phyloP scores from a whole-genome alignment of 2,888 invertebrate genomes.

The Ormyrus rosae region DNA sequence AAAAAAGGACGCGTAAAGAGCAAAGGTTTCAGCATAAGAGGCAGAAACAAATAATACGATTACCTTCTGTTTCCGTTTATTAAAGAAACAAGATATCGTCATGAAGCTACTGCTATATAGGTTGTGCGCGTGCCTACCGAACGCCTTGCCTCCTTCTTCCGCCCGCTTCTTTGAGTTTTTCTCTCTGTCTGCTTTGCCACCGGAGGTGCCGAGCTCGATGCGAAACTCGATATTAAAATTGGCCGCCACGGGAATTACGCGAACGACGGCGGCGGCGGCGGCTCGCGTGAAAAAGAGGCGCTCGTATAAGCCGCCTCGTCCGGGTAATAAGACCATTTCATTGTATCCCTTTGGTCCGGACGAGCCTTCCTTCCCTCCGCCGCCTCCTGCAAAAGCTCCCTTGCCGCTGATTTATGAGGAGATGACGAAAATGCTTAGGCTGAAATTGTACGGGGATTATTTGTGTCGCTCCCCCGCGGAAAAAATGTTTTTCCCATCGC shows the following conservation, averaged over 20 bases:
- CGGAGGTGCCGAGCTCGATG: conserved; percentile 69
- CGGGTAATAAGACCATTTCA: conserved; percentile 68
- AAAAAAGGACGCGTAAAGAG: conserved; percentile 52
- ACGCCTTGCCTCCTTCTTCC: neutral
- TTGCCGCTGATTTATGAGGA: conserved; percentile 31
- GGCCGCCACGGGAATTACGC: conserved; percentile 68
- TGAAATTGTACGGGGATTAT: neutral
- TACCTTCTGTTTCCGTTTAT: conserved; percentile 76
- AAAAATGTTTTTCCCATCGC: neutral
- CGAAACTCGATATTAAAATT: conserved; percentile 75
- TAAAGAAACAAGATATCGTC: conserved; percentile 75
- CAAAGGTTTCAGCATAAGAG: conserved; percentile 64
- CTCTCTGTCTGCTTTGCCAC: conserved; percentile 53
- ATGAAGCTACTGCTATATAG: conserved; percentile 57
- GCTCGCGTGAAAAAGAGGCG: conserved; percentile 45
- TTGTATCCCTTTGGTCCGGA: conserved; percentile 46
- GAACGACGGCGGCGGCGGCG: conserved; percentile 63
- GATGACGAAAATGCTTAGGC: conserved; percentile 1
- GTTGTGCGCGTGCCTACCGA: conserved; percentile 42
- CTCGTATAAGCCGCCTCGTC: conserved; percentile 67
- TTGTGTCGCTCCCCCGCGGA: neutral
- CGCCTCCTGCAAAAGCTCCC: neutral
- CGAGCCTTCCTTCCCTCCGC: conserved; percentile 21
- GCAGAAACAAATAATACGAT: conserved; percentile 76
- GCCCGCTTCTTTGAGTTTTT: neutral